Conservation (phyloP, 2,797 vertebrate species). For the Ispidina picta region DNA sequence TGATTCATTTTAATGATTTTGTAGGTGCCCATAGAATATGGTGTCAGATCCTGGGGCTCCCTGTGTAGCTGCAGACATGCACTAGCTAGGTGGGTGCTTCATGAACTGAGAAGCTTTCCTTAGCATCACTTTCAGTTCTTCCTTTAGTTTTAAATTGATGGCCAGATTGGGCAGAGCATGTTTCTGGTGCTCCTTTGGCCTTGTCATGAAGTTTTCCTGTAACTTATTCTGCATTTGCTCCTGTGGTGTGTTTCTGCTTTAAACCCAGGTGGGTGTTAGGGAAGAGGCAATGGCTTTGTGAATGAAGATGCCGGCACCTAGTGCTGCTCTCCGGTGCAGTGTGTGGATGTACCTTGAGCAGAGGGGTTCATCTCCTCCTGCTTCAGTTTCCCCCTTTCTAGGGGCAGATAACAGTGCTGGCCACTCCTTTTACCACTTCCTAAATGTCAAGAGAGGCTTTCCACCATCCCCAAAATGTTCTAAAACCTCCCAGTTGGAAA, state of each 20-base stretch:
- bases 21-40: background rate
- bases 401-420: background rate
- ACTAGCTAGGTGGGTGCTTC: background rate
- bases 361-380: background rate
- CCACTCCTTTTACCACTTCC: background rate
- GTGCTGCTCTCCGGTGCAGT: background rate
- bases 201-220: background rate
- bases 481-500: background rate
- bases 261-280: fast-evolving
- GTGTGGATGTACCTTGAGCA: fast-evolving
- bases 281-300: background rate
- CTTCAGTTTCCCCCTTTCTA: background rate
- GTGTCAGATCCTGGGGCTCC: background rate
- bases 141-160: background rate
- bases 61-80: background rate
- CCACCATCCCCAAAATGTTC: background rate
- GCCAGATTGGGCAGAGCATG: background rate
- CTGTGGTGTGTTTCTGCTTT: background rate
- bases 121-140: background rate
- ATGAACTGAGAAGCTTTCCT: background rate
- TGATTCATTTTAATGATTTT: background rate
- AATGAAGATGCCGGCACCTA: background rate
- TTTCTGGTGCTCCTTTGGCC: background rate
- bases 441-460: background rate
- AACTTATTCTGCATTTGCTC: background rate